Evolutionary conservation across 2,113 vertebrate species (phyloP).

Genomic region (Muntiacus reevesi): DNA sequence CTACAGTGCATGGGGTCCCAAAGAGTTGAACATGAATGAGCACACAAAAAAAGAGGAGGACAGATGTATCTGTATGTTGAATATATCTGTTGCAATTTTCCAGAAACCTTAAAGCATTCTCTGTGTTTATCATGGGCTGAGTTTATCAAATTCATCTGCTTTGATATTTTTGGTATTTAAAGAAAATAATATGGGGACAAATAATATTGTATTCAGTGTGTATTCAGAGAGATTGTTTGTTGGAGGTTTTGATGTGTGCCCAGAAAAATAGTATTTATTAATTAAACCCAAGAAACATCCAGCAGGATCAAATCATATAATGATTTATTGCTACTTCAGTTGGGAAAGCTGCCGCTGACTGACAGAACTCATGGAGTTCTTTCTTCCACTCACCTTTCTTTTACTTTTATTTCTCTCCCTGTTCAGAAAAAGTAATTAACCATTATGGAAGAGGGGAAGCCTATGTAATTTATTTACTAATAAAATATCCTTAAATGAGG

Average conservation of each 20-base stretch:
- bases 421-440: constrained; percentile 16
- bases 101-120: background rate
- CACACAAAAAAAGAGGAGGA: background rate
- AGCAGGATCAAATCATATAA: constrained; percentile 40
- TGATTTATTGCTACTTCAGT: background rate
- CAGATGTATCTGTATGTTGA: background rate
- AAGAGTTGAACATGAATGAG: background rate
- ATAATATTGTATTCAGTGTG: background rate
- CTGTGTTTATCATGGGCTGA: background rate
- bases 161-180: background rate
- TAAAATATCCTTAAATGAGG: constrained; percentile 2
- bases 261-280: constrained; percentile 44
- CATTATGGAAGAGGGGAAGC: background rate
- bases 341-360: background rate
- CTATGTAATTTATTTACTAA: constrained; percentile 25
- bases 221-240: constrained; percentile 39
- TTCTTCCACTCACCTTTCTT: background rate
- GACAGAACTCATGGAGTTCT: background rate
- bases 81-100: background rate
- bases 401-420: background rate
- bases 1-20: background rate
- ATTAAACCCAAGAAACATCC: constrained; percentile 27
- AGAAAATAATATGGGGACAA: background rate
- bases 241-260: constrained; percentile 25
- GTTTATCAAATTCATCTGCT: background rate